These are phyloP conservation scores for Apomyelois bistriatella DNA, from an alignment of 2,888 invertebrate species.

Conservation along the genomic window DNA sequence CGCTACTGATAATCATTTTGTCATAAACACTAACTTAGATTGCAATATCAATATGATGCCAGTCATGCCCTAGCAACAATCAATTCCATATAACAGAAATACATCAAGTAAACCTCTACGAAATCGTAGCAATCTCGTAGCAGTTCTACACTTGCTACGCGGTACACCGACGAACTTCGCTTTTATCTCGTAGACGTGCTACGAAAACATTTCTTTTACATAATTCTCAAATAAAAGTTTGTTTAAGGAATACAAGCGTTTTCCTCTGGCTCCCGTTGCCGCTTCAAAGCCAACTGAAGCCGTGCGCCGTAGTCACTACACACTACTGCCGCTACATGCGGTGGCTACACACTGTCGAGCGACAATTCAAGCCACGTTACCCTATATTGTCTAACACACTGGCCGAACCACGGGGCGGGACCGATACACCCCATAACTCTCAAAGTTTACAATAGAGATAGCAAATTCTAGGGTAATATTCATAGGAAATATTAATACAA, in stretches of 20 bases:
- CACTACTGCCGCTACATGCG: conserved; percentile 46
- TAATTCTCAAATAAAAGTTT: no score
- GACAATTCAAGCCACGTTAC: conserved; percentile 64
- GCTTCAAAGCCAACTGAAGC: conserved; percentile 71
- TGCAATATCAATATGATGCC: no score
- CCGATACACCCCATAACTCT: conserved; percentile 1
- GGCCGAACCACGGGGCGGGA: conserved; percentile 16
- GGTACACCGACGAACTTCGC: not conserved
- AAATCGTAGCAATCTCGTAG: not conserved
- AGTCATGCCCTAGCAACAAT: no score
- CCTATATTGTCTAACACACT: conserved; percentile 21
- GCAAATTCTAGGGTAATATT: conserved; percentile 11
- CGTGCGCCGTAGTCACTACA: conserved; percentile 69
- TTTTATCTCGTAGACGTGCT: not conserved
- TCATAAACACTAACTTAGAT: no score
- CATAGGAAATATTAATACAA: conserved; percentile 10
- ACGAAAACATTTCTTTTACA: not conserved
- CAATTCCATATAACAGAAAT: not conserved
- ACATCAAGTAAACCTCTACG: not conserved
- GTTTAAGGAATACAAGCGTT: conserved; percentile 17
- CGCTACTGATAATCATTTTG: no score
- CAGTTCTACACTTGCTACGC: not conserved
- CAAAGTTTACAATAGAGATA: conserved; percentile 3
- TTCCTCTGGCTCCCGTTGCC: conserved; percentile 58
- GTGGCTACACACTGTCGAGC: conserved; percentile 66